These are phyloP conservation scores for Danio albolineatus DNA, from an alignment of 2,797 vertebrate species.

Conservation along the genomic window DNA sequence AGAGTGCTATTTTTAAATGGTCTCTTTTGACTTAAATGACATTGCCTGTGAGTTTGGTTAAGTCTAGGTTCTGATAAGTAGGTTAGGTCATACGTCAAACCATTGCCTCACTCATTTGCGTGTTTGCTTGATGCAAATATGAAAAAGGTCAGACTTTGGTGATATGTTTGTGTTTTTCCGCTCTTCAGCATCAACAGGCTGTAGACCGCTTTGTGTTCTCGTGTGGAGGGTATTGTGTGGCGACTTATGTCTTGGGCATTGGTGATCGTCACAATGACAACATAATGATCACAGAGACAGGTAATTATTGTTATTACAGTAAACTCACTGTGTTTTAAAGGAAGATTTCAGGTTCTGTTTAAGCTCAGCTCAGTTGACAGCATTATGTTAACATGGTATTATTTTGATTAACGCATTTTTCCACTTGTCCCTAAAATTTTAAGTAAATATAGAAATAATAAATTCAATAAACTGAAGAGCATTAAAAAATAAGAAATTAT, in stretches of 20 bases:
- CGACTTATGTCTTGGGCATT: slow-evolving; percentile 97
- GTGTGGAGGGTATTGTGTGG: slow-evolving; percentile 97
- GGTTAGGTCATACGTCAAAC: slow-evolving; percentile 8
- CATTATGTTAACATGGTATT: not conserved
- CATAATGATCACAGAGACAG: slow-evolving; percentile 98
- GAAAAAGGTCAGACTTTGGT: not conserved
- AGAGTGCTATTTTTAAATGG: slow-evolving; percentile 19
- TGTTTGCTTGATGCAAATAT: slow-evolving; percentile 39
- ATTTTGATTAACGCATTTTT: not conserved
- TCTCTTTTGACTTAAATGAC: not conserved
- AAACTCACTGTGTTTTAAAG: not conserved
- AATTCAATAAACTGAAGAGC: too few relatives aligned
- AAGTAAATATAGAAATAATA: too few relatives aligned
- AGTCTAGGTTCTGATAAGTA: not conserved
- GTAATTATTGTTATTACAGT: slow-evolving; percentile 70
- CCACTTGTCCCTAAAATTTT: not conserved
- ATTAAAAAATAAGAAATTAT: too few relatives aligned
- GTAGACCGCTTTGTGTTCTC: slow-evolving; percentile 96
- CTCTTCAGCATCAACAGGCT: slow-evolving; percentile 89
- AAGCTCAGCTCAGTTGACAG: not conserved
- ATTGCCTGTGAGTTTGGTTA: not conserved
- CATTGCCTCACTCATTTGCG: slow-evolving; percentile 28
- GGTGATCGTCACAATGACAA: slow-evolving; percentile 99
- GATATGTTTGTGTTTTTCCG: not conserved
- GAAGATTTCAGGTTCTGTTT: not conserved